Percentiles rank a stretch among this genome's conserved stretches.
phyloP scores from a whole-genome alignment of 2,113 vertebrate genomes.

The Rostratula benghalensis region DNA sequence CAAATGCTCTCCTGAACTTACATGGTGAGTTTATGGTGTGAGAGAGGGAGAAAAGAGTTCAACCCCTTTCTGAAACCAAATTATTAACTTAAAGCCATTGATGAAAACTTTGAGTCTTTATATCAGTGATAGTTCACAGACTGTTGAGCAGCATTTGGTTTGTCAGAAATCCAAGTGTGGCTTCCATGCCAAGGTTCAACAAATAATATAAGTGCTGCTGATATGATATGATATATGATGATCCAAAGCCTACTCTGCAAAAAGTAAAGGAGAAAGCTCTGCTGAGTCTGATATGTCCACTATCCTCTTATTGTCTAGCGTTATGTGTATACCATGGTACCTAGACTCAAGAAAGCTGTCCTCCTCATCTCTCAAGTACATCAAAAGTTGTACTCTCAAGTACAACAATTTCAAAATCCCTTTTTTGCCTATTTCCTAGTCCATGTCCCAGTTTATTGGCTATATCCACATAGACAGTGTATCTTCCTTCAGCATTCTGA shows the following conservation, averaged over 20 bases:
- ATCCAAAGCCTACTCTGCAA: not conserved
- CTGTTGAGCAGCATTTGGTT: not conserved
- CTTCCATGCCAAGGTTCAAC: not conserved
- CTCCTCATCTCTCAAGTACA: not conserved
- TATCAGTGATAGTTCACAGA: not conserved
- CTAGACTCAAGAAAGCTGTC: not conserved
- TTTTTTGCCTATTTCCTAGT: not conserved
- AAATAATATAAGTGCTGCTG: not conserved
- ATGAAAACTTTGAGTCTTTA: not conserved
- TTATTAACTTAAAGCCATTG: not conserved
- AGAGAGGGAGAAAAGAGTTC: not conserved
- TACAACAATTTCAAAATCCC: too few species aligned
- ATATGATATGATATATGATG: too few species aligned
- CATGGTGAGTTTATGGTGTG: not conserved
- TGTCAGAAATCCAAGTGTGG: not conserved
- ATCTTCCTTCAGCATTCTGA: not conserved
- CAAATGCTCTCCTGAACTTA: not conserved
- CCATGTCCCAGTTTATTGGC: not conserved
- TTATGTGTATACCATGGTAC: not conserved
- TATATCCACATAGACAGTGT: not conserved
- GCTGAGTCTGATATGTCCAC: not conserved
- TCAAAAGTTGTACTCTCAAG: too few species aligned
- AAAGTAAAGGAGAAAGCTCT: not conserved
- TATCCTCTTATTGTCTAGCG: not conserved
- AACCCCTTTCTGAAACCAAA: not conserved